Evolutionary conservation across 2,888 invertebrate genomes (phyloP).

Genomic region (Epinotia brunnichana): DNA sequence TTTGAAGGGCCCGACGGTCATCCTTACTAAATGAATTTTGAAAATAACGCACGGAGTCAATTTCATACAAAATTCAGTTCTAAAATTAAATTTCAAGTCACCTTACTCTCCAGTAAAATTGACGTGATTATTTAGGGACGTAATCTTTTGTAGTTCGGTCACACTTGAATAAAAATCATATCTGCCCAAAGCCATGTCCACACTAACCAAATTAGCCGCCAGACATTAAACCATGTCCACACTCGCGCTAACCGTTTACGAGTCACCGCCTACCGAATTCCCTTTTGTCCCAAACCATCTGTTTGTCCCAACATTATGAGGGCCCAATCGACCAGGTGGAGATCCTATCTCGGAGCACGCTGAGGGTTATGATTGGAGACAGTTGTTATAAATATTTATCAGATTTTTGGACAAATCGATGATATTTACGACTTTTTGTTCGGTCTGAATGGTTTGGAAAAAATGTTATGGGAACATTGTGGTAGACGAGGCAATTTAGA

Average conservation of each 20-base stretch:
- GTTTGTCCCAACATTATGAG: slow-evolving; percentile 61
- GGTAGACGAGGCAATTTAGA: slow-evolving; percentile 12
- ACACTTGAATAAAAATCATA: neutral
- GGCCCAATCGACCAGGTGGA: slow-evolving; percentile 62
- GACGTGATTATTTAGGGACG: no score
- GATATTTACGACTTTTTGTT: slow-evolving; percentile 41
- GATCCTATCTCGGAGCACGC: slow-evolving; percentile 41
- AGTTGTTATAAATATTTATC: slow-evolving; percentile 44
- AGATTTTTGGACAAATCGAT: slow-evolving; percentile 43
- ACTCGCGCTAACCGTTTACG: slow-evolving; percentile 59
- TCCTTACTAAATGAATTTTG: no score
- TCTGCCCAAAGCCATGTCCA: slow-evolving; percentile 55
- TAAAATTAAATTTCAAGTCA: no score
- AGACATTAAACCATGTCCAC: slow-evolving; percentile 55
- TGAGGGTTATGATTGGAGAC: slow-evolving; percentile 41
- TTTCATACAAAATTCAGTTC: no score
- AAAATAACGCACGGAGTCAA: no score
- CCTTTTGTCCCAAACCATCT: slow-evolving; percentile 75
- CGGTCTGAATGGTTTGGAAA: slow-evolving; percentile 21
- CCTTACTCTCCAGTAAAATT: no score
- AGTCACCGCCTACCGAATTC: slow-evolving; percentile 82
- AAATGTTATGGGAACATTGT: slow-evolving; percentile 25
- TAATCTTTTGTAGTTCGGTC: neutral
- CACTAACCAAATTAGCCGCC: slow-evolving; percentile 47
- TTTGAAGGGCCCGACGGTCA: no score